A percentile compares a stretch with the other conserved stretches of the same genome.
Conservation (phyloP, 1,140 invertebrate species). For the Drosophila azteca region DNA sequence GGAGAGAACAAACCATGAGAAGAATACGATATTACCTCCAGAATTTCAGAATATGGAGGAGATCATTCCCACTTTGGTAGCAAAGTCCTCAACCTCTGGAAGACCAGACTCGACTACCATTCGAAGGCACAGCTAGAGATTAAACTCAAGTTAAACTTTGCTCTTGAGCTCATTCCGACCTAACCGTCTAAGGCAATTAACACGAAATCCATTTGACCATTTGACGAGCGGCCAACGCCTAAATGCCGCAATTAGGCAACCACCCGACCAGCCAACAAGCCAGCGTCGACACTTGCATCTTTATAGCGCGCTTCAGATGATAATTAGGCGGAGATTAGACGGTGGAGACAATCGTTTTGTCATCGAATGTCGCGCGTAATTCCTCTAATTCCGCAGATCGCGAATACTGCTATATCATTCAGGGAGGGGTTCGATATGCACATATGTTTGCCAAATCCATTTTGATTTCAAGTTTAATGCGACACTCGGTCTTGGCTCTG, state of each 20-base stretch:
- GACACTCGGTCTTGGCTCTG: constrained; percentile 54
- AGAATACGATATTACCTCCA: no score
- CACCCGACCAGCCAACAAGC: constrained; percentile 17
- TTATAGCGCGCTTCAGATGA: constrained; percentile 1
- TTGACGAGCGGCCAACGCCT: constrained; percentile 9
- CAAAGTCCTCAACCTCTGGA: no score
- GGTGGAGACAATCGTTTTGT: constrained; percentile 21
- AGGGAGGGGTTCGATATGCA: constrained; percentile 6
- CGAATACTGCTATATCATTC: constrained; percentile 9
- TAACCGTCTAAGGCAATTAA: constrained; percentile 21
- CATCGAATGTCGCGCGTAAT: background rate
- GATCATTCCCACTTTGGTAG: no score
- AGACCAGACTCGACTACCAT: no score
- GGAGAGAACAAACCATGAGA: no score
- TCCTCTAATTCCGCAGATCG: background rate
- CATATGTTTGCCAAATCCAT: constrained; percentile 29
- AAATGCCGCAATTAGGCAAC: constrained; percentile 38
- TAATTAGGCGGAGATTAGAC: constrained; percentile 36
- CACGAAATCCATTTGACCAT: constrained; percentile 4
- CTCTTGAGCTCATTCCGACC: constrained; percentile 4
- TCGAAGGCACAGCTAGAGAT: no score
- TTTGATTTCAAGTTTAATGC: constrained; percentile 72
- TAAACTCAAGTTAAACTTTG: background rate
- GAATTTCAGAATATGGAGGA: no score
- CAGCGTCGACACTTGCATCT: background rate